Conservation (phyloP, 1,140 invertebrate species). For the Heliconius nattereri region DNA sequence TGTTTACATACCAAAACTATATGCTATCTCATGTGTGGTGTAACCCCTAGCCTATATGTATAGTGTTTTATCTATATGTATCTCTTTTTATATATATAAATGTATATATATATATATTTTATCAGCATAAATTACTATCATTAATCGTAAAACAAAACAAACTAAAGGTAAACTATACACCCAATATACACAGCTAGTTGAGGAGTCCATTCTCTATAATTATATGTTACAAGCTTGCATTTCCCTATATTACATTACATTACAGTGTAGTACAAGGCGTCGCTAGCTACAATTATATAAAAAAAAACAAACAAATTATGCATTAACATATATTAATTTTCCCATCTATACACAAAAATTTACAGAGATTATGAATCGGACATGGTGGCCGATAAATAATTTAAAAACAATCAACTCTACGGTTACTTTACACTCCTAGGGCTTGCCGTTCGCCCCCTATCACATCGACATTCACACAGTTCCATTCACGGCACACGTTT, state of each 20-base stretch:
- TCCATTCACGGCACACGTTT: constrained; percentile 66
- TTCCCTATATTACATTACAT: constrained; percentile 48
- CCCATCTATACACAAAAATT: constrained; percentile 78
- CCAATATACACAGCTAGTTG: constrained; percentile 78
- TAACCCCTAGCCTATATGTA: constrained; percentile 78
- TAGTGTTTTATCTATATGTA: constrained; percentile 78
- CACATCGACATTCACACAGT: constrained; percentile 50
- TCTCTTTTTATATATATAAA: constrained; percentile 67
- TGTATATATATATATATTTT: constrained; percentile 61
- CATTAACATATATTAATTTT: constrained; percentile 78
- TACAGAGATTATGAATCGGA: constrained; percentile 72
- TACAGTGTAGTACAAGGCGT: constrained; percentile 75
- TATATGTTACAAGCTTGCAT: constrained; percentile 75
- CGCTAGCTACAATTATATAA: constrained; percentile 49
- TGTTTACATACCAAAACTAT: constrained; percentile 80
- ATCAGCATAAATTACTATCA: constrained; percentile 80
- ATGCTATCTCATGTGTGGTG: constrained; percentile 73
- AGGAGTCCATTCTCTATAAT: constrained; percentile 70
- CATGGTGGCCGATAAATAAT: constrained; percentile 57
- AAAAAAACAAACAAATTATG: constrained; percentile 62
- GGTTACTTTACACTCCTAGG: background rate
- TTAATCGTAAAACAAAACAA: constrained; percentile 74
- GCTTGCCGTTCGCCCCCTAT: constrained; percentile 49
- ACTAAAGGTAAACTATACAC: constrained; percentile 77
- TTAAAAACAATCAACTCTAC: constrained; percentile 51